Base-by-base conservation (phyloP, 2,113 vertebrate species). In the Syngnathus typhle region DNA sequence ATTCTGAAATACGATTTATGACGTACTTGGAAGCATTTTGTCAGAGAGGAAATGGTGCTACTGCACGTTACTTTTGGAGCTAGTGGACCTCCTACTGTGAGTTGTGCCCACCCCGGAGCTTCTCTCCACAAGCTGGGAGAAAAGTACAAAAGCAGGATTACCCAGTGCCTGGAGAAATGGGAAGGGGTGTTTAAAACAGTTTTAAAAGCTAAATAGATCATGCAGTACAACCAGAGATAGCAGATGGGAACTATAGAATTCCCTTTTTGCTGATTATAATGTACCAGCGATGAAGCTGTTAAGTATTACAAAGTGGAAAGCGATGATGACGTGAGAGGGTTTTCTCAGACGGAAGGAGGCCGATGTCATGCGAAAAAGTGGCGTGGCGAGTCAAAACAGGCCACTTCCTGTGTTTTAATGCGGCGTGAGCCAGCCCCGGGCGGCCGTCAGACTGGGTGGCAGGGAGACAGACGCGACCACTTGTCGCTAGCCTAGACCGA, bases 401-500 rank as follows among this genome's bases (percentile, higher is more conserved):
- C 80, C 72, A 89, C 88, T 90, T 91, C 91, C 91, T 85, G 76
- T 79, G 74, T 85, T 81, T 75, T 68, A 81, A 78, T 86, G 78
- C 43, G 55, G 55, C 67, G 79, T 70, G 77, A 84, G 86, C 72
- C 81, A 68, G 76, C 75, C 55, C 38, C 64, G 36, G 80, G 74
- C 76, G 72, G 82, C 79, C 80, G 87, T 86, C 87, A 91, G 90
- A 91, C 90, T 88, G 91, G 87, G 90, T 90, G 90, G 88, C 89
- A 91, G 87, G 60, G 39, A 62, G 60, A 43, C 60, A 62, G 91
- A 92, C 90, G 91, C 89, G 88, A 91, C 89, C 87, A 71, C 83
- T 86, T 90, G 91, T 91, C 88, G 91, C 86, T 89, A 82, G 81
- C 85, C 84, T 87, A 89, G 91, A 89, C 88, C 78, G 91, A 92